Conservation (phyloP, 2,113 vertebrate genomes). For the Sylvietta virens region DNA sequence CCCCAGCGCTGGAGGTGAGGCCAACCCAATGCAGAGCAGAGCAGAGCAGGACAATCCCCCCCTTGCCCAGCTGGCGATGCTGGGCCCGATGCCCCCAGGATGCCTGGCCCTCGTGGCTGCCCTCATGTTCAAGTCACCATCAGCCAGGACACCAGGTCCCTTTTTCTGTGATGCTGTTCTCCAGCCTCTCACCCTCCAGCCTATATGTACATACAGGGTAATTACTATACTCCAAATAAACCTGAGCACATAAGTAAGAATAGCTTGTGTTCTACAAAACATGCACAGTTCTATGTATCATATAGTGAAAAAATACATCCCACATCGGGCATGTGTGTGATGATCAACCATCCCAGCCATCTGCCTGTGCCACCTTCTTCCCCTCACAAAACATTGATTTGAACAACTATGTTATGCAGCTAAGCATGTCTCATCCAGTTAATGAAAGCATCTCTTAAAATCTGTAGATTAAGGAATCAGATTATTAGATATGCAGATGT, state of each 20-base stretch:
- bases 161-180: not conserved
- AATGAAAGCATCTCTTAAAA: not conserved
- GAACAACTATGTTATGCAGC: not conserved
- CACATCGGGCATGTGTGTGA: not conserved
- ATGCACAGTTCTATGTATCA: not conserved
- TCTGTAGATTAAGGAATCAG: not conserved
- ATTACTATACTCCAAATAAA: not conserved
- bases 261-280: not conserved
- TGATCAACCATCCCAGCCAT: not conserved
- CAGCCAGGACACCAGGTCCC: not conserved
- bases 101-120: fast-evolving
- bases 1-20: not conserved
- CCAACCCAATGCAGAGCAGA: not conserved
- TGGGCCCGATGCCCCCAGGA: not conserved
- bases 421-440: not conserved
- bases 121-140: fast-evolving
- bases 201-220: not conserved
- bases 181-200: not conserved
- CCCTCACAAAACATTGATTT: not conserved
- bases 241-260: not conserved
- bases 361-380: not conserved
- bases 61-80: fast-evolving
- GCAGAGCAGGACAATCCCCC: not conserved
- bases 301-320: not conserved
- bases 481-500: not conserved